Evolutionary conservation across 2,888 invertebrate genomes (phyloP).

Genomic region (Autographa pulchrina): DNA sequence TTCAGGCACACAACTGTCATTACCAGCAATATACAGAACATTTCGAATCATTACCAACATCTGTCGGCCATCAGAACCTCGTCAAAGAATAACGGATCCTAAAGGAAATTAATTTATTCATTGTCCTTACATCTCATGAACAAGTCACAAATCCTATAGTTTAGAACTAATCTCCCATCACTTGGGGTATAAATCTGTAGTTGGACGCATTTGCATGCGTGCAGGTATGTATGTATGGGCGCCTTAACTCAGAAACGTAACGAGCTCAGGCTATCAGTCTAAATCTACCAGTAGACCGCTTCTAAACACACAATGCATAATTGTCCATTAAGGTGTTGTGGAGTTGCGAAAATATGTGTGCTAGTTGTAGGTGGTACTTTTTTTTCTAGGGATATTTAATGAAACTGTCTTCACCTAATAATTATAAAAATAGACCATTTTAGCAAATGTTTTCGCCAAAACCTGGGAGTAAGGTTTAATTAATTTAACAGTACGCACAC

Average conservation of each 20-base stretch:
- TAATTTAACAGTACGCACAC: no score
- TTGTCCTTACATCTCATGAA: constrained; percentile 42
- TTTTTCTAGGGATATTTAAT: neutral
- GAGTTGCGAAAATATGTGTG: constrained; percentile 41
- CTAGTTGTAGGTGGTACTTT: constrained; percentile 30
- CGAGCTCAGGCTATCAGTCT: constrained; percentile 75
- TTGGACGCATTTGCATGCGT: constrained; percentile 63
- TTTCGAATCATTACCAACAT: constrained; percentile 6
- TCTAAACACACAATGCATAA: constrained; percentile 79
- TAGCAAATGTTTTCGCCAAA: no score
- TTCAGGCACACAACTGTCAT: neutral
- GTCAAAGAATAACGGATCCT: constrained; percentile 27
- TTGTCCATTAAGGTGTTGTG: constrained; percentile 72
- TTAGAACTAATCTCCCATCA: constrained; percentile 57
- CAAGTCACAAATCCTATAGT: constrained; percentile 43
- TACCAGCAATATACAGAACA: neutral
- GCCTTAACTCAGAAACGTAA: constrained; percentile 67
- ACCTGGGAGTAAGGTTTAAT: no score
- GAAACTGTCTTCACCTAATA: no score
- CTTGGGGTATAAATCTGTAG: constrained; percentile 50
- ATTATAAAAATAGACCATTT: no score
- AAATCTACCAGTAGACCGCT: constrained; percentile 68
- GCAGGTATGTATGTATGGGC: constrained; percentile 68
- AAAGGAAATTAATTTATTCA: constrained; percentile 39
- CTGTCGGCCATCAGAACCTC: constrained; percentile 3